Evolutionary conservation across 1,140 invertebrate genomes (phyloP), one percentile per base, ranked within the genome.

Genomic region (Zaprionus nigranus): DNA sequence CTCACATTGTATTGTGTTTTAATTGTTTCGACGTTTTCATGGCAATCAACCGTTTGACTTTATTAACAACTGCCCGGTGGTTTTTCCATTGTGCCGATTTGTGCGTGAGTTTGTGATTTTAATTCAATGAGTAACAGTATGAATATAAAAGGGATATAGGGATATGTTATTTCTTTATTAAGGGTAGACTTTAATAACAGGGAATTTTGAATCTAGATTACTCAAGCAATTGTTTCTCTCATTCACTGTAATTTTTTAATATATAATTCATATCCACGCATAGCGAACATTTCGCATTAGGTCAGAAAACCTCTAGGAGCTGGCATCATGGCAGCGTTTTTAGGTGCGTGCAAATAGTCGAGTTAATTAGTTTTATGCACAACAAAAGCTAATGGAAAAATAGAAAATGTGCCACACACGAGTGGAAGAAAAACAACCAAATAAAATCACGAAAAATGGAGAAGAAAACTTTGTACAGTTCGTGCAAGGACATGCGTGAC

Each of bases 401-500:
- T 28, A 46, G 65, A 58, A 66, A 65, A 51, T 56, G 53, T 30
- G 64, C 28, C 30, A 67, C 65, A 67, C 34, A 51, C 56, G 54
- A 58, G 28, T 36, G 53, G n/a, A 58, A 20, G 9, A 61, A 77
- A 38, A 7, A 73, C 13, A 34, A 28, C 15, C 36, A 63, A 63
- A 57, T 20, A 49, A 61, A 26, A 51, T 72, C 36, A 38, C 60
- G 56, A 63, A 72, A 73, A 64, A 56, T 58, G 54, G 30, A 61
- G 62, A 77, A 65, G 70, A 76, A 81, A 84, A 62, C 66, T 83
- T 83, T 84, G 26, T 64, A 74, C 62, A 79, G 83, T 77, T 80
- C 79, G 74, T 78, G 78, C 81, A 84, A 84, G 81, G 81, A 84
- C 81, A 84, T 84, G 81, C 81, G 81, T 84, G 81, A 84, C 79